Evolutionary conservation across 2,888 invertebrate genomes (phyloP), one percentile per base, ranked within the genome.

Genomic region (Tiliacea citrago): DNA sequence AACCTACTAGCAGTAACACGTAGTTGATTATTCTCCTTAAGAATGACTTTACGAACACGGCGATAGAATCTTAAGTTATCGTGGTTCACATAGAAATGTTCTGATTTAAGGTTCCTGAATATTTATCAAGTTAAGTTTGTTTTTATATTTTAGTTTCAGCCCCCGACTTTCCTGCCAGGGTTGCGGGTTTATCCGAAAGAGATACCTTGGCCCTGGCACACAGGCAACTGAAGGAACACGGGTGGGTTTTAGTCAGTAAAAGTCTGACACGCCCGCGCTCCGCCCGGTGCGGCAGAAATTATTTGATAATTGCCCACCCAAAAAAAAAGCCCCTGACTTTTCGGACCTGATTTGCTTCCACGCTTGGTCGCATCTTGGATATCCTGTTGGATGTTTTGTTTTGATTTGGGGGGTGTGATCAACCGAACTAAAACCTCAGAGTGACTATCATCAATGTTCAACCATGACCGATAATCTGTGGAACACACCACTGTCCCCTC

Each of bases 1-100:
- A 75, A 49, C 82, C 82, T 51, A 83, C 63, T 83, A 0, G 16
- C 61, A 47, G 35, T 39, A 58, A 16, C 75, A 83, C 53, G 63
- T 60, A 10, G 9, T 35, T 57, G 16, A 21, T 42, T 24, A 49
- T 62, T 67, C 49, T 61, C 53, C 35, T 58, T 58, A 29, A 39
- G 13, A 58, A 62, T 77, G 29, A 51, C 53, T 68, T 42, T 9
- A 39, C 29, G 16, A 6, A 18, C 0, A 70, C 67, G 39, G 12
- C 24, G 13, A n/a, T 49, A 58, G 79, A 79, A 79, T 82, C 0
- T 67, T 60, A 82, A 75, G 1, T 65, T 45, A 58, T 16, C 7
- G 6, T 47, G 2, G 39, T 51, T 61, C 3, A 66, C 16, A 29
- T 39, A 51, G 47, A 73, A 58, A 63, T 51, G 42, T 35, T 16